Evolutionary conservation across 1,140 invertebrate species (phyloP).

Genomic region (Cheumatopsyche charites): DNA sequence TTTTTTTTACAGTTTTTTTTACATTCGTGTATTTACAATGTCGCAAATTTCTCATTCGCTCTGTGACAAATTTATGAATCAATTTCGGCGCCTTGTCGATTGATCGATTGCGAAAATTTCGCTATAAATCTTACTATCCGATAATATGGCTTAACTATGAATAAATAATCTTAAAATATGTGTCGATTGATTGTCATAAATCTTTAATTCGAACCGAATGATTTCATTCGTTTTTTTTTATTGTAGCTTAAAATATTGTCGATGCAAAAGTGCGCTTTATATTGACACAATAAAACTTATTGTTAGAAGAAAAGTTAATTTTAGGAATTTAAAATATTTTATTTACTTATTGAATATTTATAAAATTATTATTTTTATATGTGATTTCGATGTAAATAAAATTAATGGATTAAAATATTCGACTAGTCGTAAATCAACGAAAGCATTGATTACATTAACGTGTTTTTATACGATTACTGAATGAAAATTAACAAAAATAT

Average conservation of each 20-base stretch:
- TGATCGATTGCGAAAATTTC: slow-evolving; percentile 1
- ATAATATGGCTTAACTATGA: slow-evolving; percentile 1
- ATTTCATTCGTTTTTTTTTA: not conserved
- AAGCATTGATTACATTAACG: too few relatives aligned
- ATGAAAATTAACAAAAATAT: too few relatives aligned
- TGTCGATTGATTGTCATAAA: slow-evolving; percentile 23
- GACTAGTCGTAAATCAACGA: too few relatives aligned
- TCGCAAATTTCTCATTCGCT: not conserved
- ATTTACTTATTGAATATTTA: too few relatives aligned
- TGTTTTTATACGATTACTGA: too few relatives aligned
- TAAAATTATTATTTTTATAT: too few relatives aligned
- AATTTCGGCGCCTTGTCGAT: slow-evolving; percentile 16
- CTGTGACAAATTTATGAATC: slow-evolving; percentile 19
- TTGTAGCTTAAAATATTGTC: not conserved
- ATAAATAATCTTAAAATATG: not conserved
- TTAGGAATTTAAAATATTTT: too few relatives aligned
- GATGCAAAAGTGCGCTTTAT: not conserved
- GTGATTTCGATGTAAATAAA: too few relatives aligned
- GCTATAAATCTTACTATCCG: not conserved
- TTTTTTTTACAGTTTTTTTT: not conserved
- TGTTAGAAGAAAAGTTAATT: too few relatives aligned
- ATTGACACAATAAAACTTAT: not conserved
- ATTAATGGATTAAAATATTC: too few relatives aligned
- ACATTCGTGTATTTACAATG: not conserved
- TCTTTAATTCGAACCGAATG: slow-evolving; percentile 1